phyloP scores from a whole-genome alignment of 30 jellyfish, hydroid and myxozoan genomes.

The Cassiopea xamachana region DNA sequence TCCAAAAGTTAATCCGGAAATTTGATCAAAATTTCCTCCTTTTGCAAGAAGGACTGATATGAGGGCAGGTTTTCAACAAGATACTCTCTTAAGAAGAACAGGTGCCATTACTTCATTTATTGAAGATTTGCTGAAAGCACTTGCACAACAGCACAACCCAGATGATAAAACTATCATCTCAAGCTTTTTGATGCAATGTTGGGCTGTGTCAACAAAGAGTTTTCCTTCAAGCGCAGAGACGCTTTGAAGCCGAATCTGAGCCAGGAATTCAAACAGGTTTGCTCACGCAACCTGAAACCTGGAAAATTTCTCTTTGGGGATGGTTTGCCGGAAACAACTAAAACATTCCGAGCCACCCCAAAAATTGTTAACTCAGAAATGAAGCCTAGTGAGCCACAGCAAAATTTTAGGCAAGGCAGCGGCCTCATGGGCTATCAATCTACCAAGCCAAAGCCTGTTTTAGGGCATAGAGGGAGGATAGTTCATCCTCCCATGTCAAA shows the following conservation, averaged over 20 bases:
- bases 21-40: slow-evolving; percentile 8
- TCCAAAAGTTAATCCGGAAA: slow-evolving; percentile 40
- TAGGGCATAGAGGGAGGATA: slow-evolving; percentile 66
- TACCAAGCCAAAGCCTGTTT: slow-evolving; percentile 37
- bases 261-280: slow-evolving; percentile 42
- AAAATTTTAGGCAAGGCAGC: neutral
- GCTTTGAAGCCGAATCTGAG: slow-evolving; percentile 25
- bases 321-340: slow-evolving; percentile 29
- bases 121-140: slow-evolving; percentile 30
- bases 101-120: slow-evolving; percentile 37
- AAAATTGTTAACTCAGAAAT: slow-evolving; percentile 16
- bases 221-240: slow-evolving; percentile 28
- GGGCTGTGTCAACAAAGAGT: slow-evolving; percentile 45
- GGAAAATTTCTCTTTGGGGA: slow-evolving; percentile 49
- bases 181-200: slow-evolving; percentile 27
- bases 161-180: slow-evolving; percentile 22
- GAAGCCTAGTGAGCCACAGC: slow-evolving; percentile 26
- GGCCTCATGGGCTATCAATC: neutral
- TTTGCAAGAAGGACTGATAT: slow-evolving; percentile 2
- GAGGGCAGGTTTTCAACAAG: neutral
- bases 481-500: slow-evolving; percentile 47
- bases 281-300: slow-evolving; percentile 48
- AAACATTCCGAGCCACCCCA: slow-evolving; percentile 23
- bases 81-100: slow-evolving; percentile 22
- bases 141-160: neutral